These are phyloP conservation scores for Pseudococcus jackbeardsleyi DNA, from an alignment of 2,888 invertebrate species.

Conservation along the genomic window DNA sequence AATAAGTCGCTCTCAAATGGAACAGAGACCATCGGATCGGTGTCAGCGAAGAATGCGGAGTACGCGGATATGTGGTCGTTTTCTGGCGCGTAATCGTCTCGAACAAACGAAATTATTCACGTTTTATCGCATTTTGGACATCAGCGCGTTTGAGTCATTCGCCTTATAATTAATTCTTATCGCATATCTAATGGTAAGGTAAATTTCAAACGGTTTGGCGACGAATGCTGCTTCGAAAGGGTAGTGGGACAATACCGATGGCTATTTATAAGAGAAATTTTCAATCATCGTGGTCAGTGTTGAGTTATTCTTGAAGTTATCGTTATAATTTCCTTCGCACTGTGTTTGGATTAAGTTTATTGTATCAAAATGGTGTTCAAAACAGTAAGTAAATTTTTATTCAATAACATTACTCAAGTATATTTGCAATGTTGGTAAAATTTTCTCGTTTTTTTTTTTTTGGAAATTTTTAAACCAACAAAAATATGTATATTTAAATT, in stretches of 20 bases:
- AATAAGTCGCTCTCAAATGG: too few relatives aligned
- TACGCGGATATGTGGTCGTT: background rate
- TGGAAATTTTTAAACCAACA: too few relatives aligned
- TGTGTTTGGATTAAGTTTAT: background rate
- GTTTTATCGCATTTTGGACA: background rate
- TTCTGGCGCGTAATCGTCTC: background rate
- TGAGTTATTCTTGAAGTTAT: background rate
- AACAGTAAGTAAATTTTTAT: conserved; percentile 6
- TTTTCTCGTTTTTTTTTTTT: too few relatives aligned
- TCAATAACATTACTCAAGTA: too few relatives aligned
- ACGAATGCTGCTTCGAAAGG: conserved; percentile 4
- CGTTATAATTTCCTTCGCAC: background rate
- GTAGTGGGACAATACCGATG: background rate
- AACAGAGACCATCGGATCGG: too few relatives aligned
- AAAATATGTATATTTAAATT: too few relatives aligned
- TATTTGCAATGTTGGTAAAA: background rate
- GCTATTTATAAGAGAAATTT: conserved; percentile 9
- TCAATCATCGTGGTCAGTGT: background rate
- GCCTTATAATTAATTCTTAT: background rate
- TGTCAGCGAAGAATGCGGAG: background rate
- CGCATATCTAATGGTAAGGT: background rate
- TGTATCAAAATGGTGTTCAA: conserved; percentile 32
- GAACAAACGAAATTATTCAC: background rate
- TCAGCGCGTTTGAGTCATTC: background rate
- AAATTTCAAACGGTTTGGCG: conserved; percentile 34